These are phyloP conservation scores for Calliphora vicina DNA, from an alignment of 1,140 invertebrate species.

Conservation along the genomic window DNA sequence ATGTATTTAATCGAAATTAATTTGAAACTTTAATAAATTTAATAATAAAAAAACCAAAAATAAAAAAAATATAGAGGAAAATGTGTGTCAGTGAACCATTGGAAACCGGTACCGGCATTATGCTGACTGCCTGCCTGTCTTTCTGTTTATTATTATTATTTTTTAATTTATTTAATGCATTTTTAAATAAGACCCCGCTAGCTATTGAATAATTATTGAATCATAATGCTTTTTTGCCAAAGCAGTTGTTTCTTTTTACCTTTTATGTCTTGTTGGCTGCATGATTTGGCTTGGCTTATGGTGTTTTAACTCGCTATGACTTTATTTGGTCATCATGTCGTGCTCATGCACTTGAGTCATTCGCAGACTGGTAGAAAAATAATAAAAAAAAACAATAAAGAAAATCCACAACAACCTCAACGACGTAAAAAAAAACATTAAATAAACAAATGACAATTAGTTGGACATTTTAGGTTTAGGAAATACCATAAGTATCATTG, in stretches of 20 bases:
- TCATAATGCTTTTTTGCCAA: background rate
- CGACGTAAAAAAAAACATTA: too few species aligned
- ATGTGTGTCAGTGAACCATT: slow-evolving; percentile 20
- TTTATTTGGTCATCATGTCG: slow-evolving; percentile 32
- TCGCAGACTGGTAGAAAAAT: background rate
- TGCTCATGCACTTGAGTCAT: slow-evolving; percentile 7
- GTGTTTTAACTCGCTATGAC: slow-evolving; percentile 7
- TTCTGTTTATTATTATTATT: background rate
- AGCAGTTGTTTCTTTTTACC: background rate
- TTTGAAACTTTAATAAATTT: background rate
- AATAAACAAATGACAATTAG: slow-evolving; percentile 1
- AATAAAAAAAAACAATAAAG: background rate
- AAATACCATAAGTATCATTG: background rate
- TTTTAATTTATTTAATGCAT: slow-evolving; percentile 22
- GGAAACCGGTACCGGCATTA: slow-evolving; percentile 22
- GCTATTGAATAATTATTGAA: background rate
- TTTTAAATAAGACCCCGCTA: slow-evolving; percentile 15
- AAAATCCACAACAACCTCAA: too few species aligned
- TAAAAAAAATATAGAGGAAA: background rate
- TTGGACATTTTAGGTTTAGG: background rate
- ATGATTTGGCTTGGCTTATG: background rate
- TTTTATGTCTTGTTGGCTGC: background rate
- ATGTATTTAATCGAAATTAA: background rate
- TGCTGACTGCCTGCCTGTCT: too few species aligned
- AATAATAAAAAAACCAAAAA: too few species aligned